These are phyloP conservation scores for Brachypodius melanocephalos DNA, from an alignment of 2,113 vertebrate species.

Conservation along the genomic window DNA sequence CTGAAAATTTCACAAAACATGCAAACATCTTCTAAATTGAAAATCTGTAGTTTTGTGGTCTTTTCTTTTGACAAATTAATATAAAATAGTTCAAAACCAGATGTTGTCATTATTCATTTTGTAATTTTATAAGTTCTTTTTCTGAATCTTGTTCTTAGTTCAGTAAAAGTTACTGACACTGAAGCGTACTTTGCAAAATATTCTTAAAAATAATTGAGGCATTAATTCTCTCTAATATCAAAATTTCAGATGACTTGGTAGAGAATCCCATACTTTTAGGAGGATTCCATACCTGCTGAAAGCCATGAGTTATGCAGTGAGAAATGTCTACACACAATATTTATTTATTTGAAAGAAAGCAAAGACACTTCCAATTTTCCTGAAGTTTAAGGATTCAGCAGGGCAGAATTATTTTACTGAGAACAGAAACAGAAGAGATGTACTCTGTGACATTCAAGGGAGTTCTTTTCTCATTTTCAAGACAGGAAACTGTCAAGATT, in stretches of 20 bases:
- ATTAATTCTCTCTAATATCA: not conserved
- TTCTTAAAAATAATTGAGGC: not conserved
- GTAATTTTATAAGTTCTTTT: not conserved
- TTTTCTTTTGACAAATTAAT: accelerated
- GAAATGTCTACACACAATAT: not conserved
- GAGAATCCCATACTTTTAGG: not conserved
- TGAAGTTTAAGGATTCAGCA: not conserved
- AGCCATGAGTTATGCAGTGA: not conserved
- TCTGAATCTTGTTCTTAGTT: not conserved
- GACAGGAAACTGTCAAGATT: not conserved
- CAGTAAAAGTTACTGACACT: not conserved
- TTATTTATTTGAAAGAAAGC: not conserved
- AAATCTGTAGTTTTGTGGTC: not conserved
- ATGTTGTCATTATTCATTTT: not conserved
- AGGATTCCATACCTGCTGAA: not conserved
- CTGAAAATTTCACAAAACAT: not conserved
- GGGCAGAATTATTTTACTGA: not conserved
- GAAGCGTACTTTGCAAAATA: not conserved
- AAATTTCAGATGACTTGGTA: not conserved
- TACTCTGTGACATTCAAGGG: not conserved
- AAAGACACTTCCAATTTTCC: not conserved
- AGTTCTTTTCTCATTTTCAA: not conserved
- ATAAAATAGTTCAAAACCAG: not conserved
- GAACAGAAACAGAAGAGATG: not conserved
- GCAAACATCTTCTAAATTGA: not conserved